Evolutionary conservation across 2,113 vertebrate species (phyloP).

Genomic region (Sander vitreus): DNA sequence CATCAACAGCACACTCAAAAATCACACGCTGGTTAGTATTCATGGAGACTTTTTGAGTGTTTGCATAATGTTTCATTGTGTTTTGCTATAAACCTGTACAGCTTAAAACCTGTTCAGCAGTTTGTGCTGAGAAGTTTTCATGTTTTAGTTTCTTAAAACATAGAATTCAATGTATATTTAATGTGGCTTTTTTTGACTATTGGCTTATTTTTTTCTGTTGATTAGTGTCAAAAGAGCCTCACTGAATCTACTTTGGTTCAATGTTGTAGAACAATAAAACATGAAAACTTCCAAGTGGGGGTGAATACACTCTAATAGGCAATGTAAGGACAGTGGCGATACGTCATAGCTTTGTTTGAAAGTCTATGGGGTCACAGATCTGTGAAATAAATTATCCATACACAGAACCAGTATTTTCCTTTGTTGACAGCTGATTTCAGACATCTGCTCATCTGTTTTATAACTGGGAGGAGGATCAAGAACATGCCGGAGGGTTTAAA

Average conservation of each 20-base stretch:
- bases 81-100: no score
- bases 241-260: no score
- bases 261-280: no score
- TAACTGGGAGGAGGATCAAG: conserved; percentile 24
- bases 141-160: background rate
- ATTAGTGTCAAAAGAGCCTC: background rate
- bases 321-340: background rate
- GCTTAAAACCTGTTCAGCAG: background rate
- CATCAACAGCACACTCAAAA: no score
- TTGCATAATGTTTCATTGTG: no score
- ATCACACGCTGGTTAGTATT: no score
- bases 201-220: background rate
- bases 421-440: conserved; percentile 13
- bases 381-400: conserved; percentile 1
- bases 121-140: background rate
- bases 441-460: conserved; percentile 38
- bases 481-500: conserved; percentile 51
- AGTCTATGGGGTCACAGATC: no score
- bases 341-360: no score
- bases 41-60: no score
- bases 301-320: no score
- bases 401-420: background rate
- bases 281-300: no score
- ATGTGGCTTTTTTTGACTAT: no score
- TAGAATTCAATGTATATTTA: background rate